Evolutionary conservation across 2,797 vertebrate genomes (phyloP), one percentile per base, ranked within the genome.

Genomic region (Capromys pilorides): DNA sequence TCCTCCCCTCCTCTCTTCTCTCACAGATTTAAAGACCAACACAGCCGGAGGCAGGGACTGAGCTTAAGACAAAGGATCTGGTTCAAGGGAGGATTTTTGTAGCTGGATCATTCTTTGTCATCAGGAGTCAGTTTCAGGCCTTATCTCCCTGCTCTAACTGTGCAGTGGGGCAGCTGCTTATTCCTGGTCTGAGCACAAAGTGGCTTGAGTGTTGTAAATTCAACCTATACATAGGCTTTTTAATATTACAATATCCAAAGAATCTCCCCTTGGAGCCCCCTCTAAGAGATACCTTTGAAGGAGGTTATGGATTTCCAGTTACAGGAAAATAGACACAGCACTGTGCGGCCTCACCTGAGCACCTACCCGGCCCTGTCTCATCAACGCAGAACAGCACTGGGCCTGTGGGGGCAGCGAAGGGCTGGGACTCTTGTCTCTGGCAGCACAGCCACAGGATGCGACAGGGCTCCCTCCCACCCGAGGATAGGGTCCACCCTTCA

Each of bases 361-460:
- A 2, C 51, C 9, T 31, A 24, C 28, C 36, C 36, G 6, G 18
- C 33, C 22, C 16, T 81, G 73, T 31, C 59, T 19, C 10, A 33
- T 12, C 5, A 4, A 12, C 61, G 18, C 3, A 57, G 51, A 39
- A 49, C 12, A 33, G 22, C 31, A 3, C 73, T 51, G 26, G 64
- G 33, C 13, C 62, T 28, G 19, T 9, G 49, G 18, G 41, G 6
- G 36, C 79, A 36, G 66, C 5, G 26, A 26, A 14, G 57, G 49
- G 4, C 5, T 33, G n/a, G 26, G 64, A 26, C 18, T 41, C 66
- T 26, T 3, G 11, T 19, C 33, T 67, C 10, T 0, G 33, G 5
- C 49, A 6, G 11, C 18, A 1, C 0, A 31, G n/a, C 54, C 8
- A 1, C 2, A 1, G 5, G 0, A 0, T 2, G 6, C 36, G 2